phyloP scores from a whole-genome alignment of 2,797 vertebrate species.

The Syncerus caffer region DNA sequence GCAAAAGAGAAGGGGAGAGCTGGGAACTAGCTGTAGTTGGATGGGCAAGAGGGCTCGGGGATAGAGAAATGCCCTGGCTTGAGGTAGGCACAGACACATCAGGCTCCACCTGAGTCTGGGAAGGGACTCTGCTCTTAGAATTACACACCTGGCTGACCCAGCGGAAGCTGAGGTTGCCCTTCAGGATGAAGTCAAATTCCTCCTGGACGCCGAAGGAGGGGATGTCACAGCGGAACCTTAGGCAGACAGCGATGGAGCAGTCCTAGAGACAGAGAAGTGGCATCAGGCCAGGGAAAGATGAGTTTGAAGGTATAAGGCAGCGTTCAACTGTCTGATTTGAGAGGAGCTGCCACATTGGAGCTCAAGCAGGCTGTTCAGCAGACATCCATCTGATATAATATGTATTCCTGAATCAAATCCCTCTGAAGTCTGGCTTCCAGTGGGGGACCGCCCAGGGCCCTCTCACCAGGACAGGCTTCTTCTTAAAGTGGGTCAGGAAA shows the following conservation, averaged over 20 bases:
- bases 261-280: constrained; percentile 77
- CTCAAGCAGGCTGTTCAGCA: background rate
- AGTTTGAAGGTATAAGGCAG: background rate
- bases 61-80: background rate
- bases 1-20: background rate
- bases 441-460: background rate
- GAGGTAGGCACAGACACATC: background rate
- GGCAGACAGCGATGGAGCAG: constrained; percentile 85
- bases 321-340: background rate
- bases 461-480: constrained; percentile 55
- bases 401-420: background rate
- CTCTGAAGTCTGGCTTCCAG: background rate
- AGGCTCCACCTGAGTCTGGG: background rate
- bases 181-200: constrained; percentile 60
- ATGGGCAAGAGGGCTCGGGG: background rate
- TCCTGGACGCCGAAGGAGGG: constrained; percentile 72
- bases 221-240: constrained; percentile 79
- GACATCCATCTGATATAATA: background rate
- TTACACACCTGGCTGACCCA: constrained; percentile 81
- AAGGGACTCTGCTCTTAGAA: background rate
- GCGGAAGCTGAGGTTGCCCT: constrained; percentile 83
- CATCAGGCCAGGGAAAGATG: background rate
- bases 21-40: background rate
- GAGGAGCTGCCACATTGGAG: background rate
- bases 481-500: constrained; percentile 8